Base-by-base conservation (phyloP, 2,113 vertebrate species). In the Saguinus midas region DNA sequence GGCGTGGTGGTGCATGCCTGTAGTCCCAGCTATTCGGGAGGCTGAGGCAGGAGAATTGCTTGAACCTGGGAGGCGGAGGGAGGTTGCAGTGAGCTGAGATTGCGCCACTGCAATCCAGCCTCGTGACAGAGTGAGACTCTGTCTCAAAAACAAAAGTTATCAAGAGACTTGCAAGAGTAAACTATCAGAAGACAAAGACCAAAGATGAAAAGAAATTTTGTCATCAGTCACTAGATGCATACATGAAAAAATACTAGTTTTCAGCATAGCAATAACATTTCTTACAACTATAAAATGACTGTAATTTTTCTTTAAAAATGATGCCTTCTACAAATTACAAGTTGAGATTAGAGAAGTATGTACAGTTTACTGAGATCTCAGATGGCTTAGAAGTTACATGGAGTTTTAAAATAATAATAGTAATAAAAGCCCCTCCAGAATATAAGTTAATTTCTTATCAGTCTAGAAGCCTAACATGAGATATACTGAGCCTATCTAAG, bases 91-190 rank as follows among this genome's bases (percentile, higher is more conserved):
- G 50, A 52, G 50, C 50, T 0, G 16, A 52, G 50, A 52, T 52
- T 52, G 50, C 5, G 1, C 50, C 50, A 52, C 14, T 52, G 50
- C 50, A 52, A 16, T 17, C 50, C 50, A 52, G 50, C 50, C 50
- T 52, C 16, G 11, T 52, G 50, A 52, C 50, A 52, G 50, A 52
- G 50, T 3, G 4, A 52, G 50, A 52, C 50, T 52, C 50, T 52
- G 50, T 52, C 50, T 52, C 50, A 52, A 52, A 52, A 52, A 35
- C 86, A 91, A 48, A 94, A 48, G 55, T 1, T 82, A 87, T 68
- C 37, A 79, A 83, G 50, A 95, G 8, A 12, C 43, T 88, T 97
- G 35, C 96, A 96, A 95, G 23, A 91, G 78, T 48, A 79, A 68
- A 82, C 45, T 55, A 32, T 76, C 32, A 87, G 40, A 75, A 80